A percentile compares a stretch with the other conserved stretches of the same genome.
phyloP scores from a whole-genome alignment of 2,888 invertebrate genomes.

The Ommatoiulus sabulosus region DNA sequence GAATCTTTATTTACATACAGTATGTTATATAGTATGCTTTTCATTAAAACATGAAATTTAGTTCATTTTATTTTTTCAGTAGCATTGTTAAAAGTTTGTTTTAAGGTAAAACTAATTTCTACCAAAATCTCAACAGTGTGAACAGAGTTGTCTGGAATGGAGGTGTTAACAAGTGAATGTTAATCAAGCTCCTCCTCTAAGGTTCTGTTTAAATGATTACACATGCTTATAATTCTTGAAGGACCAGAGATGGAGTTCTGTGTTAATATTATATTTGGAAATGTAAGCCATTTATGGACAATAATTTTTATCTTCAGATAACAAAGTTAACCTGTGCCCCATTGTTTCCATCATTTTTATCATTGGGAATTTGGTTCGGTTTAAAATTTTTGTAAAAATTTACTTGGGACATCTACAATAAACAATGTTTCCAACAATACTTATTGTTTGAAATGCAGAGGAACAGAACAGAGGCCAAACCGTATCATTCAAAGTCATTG shows the following conservation, averaged over 20 bases:
- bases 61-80: no score
- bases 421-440: not conserved
- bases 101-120: no score
- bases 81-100: no score
- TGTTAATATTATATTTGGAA: not conserved
- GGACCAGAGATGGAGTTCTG: no score
- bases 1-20: no score
- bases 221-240: not conserved
- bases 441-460: not conserved
- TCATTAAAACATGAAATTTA: no score
- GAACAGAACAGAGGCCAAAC: not conserved
- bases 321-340: not conserved
- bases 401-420: not conserved
- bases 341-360: not conserved
- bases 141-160: no score
- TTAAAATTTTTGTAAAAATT: not conserved
- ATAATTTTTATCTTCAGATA: not conserved
- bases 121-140: no score
- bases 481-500: not conserved
- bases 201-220: no score
- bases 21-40: no score
- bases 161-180: no score
- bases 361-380: not conserved
- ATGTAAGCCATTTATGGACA: not conserved
- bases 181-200: no score